phyloP scores from a whole-genome alignment of 2,888 invertebrate species.

The Frankliniella fusca region DNA sequence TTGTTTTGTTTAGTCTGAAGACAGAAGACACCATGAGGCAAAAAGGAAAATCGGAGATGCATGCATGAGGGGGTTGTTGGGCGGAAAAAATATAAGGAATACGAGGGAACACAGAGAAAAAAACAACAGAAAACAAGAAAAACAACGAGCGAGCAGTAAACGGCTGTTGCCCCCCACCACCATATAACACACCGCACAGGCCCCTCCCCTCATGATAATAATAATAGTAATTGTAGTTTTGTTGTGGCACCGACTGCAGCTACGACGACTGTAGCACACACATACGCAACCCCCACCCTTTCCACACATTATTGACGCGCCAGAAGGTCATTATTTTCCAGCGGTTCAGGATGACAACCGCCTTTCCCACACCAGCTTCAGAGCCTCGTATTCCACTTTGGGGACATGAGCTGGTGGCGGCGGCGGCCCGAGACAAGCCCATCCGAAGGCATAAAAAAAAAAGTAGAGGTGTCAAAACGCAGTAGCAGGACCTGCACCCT shows the following conservation, averaged over 20 bases:
- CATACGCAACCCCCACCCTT: not conserved
- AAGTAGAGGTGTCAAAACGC: not conserved
- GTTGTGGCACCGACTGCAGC: not conserved
- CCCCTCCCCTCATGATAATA: not conserved
- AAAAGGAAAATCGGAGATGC: no score
- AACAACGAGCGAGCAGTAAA: not conserved
- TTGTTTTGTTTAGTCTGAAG: conserved; percentile 20
- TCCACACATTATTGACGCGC: not conserved
- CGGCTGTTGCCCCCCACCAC: no score
- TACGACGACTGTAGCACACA: not conserved
- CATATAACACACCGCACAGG: no score
- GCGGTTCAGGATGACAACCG: not conserved
- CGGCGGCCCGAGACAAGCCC: not conserved
- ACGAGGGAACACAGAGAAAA: not conserved
- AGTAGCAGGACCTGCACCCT: not conserved
- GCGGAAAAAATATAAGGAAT: not conserved
- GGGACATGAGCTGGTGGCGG: not conserved
- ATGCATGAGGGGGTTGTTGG: no score
- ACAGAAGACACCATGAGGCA: not conserved
- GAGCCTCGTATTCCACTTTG: not conserved
- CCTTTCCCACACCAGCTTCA: not conserved
- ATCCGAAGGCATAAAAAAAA: not conserved
- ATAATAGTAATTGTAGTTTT: not conserved
- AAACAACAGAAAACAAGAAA: not conserved
- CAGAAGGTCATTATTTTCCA: not conserved